A percentile compares a stretch with the other conserved stretches of the same genome.
Conservation (phyloP, 64 coral and sea anemone genomes). For the Pachyseris speciosa region DNA sequence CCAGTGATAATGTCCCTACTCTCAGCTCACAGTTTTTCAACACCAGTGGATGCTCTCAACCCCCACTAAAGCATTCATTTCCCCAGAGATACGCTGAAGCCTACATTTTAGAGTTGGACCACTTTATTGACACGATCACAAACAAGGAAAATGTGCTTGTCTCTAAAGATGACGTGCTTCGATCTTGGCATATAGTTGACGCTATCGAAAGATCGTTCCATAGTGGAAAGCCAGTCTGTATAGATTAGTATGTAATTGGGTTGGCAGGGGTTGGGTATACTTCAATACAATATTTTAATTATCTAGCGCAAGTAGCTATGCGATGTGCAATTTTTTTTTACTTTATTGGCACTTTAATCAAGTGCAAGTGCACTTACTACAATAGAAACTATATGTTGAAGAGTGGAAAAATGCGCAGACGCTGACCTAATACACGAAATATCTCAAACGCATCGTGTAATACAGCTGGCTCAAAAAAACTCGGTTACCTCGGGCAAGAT, state of each 20-base stretch:
- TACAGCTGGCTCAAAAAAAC: neutral
- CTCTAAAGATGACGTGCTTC: conserved; percentile 55
- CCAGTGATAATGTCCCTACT: conserved; percentile 54
- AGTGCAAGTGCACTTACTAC: neutral
- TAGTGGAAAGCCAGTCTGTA: conserved; percentile 58
- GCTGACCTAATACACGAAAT: neutral
- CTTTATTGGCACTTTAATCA: neutral
- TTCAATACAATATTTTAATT: neutral
- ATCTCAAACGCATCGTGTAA: neutral
- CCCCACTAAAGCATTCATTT: conserved; percentile 56
- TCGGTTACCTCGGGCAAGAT: neutral
- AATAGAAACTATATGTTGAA: neutral
- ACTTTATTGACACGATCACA: conserved; percentile 84
- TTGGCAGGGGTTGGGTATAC: neutral
- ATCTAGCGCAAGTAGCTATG: neutral
- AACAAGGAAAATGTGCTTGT: conserved; percentile 58
- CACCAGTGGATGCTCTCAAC: neutral
- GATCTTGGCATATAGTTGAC: conserved; percentile 52
- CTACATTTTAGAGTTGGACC: conserved; percentile 56
- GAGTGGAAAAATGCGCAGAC: neutral
- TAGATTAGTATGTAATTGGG: neutral
- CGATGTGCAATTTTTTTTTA: neutral
- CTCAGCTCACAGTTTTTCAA: conserved; percentile 36
- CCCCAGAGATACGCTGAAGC: conserved; percentile 72
- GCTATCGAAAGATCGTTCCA: conserved; percentile 83